Conservation (phyloP, 92 coral and sea anemone genomes). For the Phenganax stokvisi region DNA sequence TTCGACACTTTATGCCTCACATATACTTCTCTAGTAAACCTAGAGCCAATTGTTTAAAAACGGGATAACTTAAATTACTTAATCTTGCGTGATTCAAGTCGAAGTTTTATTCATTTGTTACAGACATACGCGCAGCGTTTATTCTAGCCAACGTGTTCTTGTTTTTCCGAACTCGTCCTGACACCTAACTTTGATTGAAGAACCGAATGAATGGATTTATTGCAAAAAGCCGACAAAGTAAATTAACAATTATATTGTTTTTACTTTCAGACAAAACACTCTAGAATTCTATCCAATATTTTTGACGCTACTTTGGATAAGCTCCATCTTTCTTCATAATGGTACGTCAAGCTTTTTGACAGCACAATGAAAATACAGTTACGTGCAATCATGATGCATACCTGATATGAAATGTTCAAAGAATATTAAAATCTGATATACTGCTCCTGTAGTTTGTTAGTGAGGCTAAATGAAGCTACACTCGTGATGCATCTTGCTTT, state of each 20-base stretch:
- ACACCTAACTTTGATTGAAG: no score
- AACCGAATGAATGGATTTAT: no score
- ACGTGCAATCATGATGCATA: not conserved
- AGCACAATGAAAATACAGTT: not conserved
- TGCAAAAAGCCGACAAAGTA: not conserved
- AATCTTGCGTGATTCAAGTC: no score
- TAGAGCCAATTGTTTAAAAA: not conserved
- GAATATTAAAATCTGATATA: no score
- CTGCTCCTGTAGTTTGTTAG: no score
- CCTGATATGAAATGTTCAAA: not conserved
- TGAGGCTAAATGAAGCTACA: no score
- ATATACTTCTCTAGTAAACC: not conserved
- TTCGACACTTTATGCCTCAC: not conserved
- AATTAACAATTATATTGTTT: not conserved
- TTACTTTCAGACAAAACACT: conserved; percentile 27
- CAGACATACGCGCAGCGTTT: no score
- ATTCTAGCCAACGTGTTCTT: no score
- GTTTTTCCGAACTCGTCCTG: no score
- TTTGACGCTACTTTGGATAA: conserved; percentile 37
- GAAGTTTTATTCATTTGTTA: no score
- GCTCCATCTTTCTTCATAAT: conserved; percentile 29
- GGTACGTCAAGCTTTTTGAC: conserved; percentile 3
- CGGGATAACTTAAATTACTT: no score
- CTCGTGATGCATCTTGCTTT: no score
- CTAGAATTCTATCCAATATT: conserved; percentile 40